Base-by-base conservation (phyloP, 2,888 invertebrate species). In the Perdita meconis region DNA sequence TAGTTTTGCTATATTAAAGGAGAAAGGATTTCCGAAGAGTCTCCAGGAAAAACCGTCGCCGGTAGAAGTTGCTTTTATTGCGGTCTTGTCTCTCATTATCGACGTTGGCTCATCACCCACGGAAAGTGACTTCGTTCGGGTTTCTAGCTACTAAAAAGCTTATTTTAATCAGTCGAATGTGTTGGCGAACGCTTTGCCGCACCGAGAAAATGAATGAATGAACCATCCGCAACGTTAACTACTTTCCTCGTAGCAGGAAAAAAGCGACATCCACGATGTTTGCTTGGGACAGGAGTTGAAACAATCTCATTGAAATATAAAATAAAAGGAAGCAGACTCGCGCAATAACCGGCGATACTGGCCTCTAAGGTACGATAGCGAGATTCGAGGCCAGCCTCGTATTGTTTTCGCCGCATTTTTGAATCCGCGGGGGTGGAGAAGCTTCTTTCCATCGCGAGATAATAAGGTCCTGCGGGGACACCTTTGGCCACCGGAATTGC, bases 401-500 rank as follows among this genome's bases (percentile, higher is more conserved):
- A 68, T 68, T 68, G 60, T 60, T 53, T n/a, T 68, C 53, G 13
- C 16, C 19, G 53, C 30, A 42, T 60, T 60, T 68, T 68, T 53
- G 42, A 19, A 24, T 38, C 16, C 16, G 34, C 24, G 5, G 13
- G 26, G 38, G 8, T 26, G 42, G 30, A 40, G 26, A 13, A 47
- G 38, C 19, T 26, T 19, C 38, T 67, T 67, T 51, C 24, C 36
- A 57, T 40, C 30, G 34, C 42, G 19, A n/a, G 42, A 60, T 60
- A 53, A 68, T 68, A 34, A 60, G 24, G 22, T 42, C n/a, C 53
- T 53, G n/a, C 42, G 22, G 53, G 30, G 67, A 51, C 38, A 60
- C 22, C 30, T 34, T 51, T 16, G 10, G 44, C 47, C 47, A 12
- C 16, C 8, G 12, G 30, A 51, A 16, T 53, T 42, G 8, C 40